Percentiles rank a stretch among this genome's conserved stretches.
Evolutionary conservation across 2,113 vertebrate species (phyloP).

Genomic region (Ploceus nigricollis): DNA sequence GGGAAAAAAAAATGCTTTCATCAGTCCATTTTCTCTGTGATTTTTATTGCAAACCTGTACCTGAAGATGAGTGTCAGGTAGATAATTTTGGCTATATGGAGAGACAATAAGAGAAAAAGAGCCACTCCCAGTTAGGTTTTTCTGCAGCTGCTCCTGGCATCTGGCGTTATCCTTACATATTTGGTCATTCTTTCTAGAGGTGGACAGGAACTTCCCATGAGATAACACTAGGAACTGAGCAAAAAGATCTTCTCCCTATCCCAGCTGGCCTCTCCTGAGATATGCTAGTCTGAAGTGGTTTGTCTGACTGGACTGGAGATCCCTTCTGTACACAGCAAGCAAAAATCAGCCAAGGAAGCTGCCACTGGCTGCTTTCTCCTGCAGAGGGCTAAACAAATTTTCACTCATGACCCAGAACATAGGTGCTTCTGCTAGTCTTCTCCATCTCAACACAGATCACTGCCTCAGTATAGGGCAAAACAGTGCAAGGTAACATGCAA

Average conservation of each 20-base stretch:
- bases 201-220: neutral
- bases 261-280: neutral
- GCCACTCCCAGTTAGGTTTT: neutral
- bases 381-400: neutral
- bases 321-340: neutral
- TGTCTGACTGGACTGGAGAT: neutral
- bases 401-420: neutral
- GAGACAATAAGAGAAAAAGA: neutral
- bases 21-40: neutral
- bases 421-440: neutral
- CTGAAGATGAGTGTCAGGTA: neutral
- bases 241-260: neutral
- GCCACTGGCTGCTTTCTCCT: neutral
- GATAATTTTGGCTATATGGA: neutral
- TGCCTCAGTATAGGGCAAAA: neutral
- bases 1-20: neutral
- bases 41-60: neutral
- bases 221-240: neutral
- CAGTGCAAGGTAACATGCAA: neutral
- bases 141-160: neutral
- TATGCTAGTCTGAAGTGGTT: neutral
- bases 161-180: neutral
- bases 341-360: neutral
- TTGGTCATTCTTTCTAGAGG: neutral
- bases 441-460: neutral